Percentiles rank a stretch among this genome's conserved stretches.
These are phyloP conservation scores for Campoplex nolae DNA, from an alignment of 2,888 invertebrate genomes.

Conservation along the genomic window DNA sequence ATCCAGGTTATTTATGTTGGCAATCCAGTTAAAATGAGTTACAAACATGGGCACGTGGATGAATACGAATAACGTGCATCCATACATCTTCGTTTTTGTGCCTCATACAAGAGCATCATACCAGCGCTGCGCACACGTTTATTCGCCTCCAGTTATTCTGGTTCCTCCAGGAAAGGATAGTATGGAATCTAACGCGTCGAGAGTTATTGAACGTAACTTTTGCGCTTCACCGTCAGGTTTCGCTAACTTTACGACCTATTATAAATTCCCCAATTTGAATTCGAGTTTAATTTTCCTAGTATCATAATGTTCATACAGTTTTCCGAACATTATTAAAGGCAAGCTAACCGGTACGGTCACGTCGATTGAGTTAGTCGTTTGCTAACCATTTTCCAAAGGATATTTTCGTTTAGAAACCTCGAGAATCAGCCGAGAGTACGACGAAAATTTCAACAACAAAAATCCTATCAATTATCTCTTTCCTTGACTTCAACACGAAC, in stretches of 20 bases:
- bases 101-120: too few species aligned
- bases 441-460: not conserved
- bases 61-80: too few species aligned
- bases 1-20: slow-evolving; percentile 2
- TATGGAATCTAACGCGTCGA: not conserved
- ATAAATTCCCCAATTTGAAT: not conserved
- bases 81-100: too few species aligned
- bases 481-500: too few species aligned
- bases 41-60: not conserved
- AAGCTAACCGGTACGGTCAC: not conserved
- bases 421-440: not conserved
- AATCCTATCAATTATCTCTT: not conserved
- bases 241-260: not conserved
- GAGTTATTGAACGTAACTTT: slow-evolving; percentile 37
- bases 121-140: too few species aligned
- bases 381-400: too few species aligned
- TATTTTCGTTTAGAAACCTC: not conserved
- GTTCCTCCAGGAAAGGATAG: not conserved
- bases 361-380: not conserved
- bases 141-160: not conserved
- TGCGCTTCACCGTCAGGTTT: not conserved
- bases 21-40: slow-evolving; percentile 20
- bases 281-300: not conserved
- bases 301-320: not conserved
- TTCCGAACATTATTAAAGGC: not conserved